Conservation (phyloP, 35 echinoderm and acorn worm species). For the Ophioderma brevispina region DNA sequence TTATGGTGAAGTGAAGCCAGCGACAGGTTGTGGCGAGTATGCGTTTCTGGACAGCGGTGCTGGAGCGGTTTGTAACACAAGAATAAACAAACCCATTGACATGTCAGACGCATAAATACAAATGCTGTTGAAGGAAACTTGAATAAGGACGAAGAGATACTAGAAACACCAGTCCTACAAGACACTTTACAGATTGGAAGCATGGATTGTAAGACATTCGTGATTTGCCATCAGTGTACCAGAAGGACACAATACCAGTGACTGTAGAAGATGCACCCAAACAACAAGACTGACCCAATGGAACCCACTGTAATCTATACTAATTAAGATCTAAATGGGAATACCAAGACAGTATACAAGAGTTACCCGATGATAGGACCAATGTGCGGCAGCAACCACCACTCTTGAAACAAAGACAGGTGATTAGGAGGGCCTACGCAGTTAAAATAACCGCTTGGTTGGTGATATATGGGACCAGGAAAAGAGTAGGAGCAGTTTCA, state of each 20-base stretch:
- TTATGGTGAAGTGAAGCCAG: background rate
- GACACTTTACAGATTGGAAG: slow-evolving; percentile 24
- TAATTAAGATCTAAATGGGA: too few relatives aligned
- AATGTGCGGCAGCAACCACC: too few relatives aligned
- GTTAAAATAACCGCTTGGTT: background rate
- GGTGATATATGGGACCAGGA: background rate
- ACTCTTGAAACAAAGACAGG: too few relatives aligned
- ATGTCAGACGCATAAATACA: slow-evolving; percentile 5
- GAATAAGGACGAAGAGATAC: slow-evolving; percentile 21
- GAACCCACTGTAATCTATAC: too few relatives aligned
- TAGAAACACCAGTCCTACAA: background rate
- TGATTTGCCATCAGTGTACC: too few relatives aligned
- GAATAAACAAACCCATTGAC: background rate
- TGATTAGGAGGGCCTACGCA: background rate
- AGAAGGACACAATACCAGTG: too few relatives aligned
- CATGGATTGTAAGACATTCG: too few relatives aligned
- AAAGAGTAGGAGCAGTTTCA: background rate
- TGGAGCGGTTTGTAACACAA: slow-evolving; percentile 4
- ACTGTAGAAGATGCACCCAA: too few relatives aligned
- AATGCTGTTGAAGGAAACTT: slow-evolving; percentile 11
- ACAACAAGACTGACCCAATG: too few relatives aligned
- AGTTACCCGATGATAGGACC: too few relatives aligned
- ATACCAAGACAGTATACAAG: too few relatives aligned
- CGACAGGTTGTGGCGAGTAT: background rate
- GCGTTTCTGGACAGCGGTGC: slow-evolving; percentile 47